phyloP scores from a whole-genome alignment of 1,140 invertebrate genomes.

The Asobara japonica region DNA sequence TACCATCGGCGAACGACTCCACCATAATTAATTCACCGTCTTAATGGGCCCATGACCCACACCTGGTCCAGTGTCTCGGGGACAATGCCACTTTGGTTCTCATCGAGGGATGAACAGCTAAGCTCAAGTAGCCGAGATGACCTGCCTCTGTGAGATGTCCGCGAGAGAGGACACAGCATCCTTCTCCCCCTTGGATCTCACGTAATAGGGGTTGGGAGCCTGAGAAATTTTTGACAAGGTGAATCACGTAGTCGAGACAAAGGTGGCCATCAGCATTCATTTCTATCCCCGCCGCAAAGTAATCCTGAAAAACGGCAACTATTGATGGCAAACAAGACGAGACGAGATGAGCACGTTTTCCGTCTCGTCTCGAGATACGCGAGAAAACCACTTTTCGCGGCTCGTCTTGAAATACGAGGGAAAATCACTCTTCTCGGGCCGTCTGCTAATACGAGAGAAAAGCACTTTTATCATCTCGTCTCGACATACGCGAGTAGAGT shows the following conservation, averaged over 20 bases:
- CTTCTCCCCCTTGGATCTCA: slow-evolving; percentile 25
- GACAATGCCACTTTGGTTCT: slow-evolving; percentile 48
- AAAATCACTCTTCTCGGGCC: too few relatives aligned
- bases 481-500: too few relatives aligned
- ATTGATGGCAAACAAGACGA: too few relatives aligned
- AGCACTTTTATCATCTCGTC: too few relatives aligned
- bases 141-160: neutral
- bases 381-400: too few relatives aligned
- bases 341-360: too few relatives aligned
- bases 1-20: slow-evolving; percentile 49
- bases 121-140: neutral
- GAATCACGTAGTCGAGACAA: slow-evolving; percentile 9
- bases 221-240: slow-evolving; percentile 23
- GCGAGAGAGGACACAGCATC: slow-evolving; percentile 35
- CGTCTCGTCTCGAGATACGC: too few relatives aligned
- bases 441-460: too few relatives aligned
- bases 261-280: neutral
- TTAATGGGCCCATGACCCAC: slow-evolving; percentile 55
- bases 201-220: slow-evolving; percentile 29
- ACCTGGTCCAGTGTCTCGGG: slow-evolving; percentile 52
- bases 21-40: slow-evolving; percentile 55
- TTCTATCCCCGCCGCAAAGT: neutral
- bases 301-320: too few relatives aligned
- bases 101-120: slow-evolving; percentile 18
- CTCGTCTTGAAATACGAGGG: too few relatives aligned